These are phyloP conservation scores for Chaetoderma sp. DNA, from an alignment of 2,888 invertebrate species.

Conservation along the genomic window DNA sequence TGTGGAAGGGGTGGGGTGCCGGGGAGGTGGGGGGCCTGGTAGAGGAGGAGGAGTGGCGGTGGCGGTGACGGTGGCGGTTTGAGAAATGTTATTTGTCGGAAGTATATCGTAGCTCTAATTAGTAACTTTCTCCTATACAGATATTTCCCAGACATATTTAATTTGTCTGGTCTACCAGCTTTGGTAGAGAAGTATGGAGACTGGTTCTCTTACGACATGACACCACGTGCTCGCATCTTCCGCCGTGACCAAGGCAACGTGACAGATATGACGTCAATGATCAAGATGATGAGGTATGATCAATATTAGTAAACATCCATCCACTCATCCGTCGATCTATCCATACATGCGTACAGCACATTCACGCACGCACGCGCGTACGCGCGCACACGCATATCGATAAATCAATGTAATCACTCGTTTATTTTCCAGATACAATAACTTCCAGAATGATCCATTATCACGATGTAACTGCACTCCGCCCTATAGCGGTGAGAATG, in stretches of 20 bases:
- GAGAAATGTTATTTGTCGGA: too few relatives aligned
- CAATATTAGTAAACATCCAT: not conserved
- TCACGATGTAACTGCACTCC: constrained; percentile 78
- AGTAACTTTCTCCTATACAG: too few relatives aligned
- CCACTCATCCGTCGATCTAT: too few relatives aligned
- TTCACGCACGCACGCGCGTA: too few relatives aligned
- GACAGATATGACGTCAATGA: constrained; percentile 75
- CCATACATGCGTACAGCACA: too few relatives aligned
- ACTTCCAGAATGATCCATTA: constrained; percentile 78
- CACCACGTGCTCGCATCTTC: constrained; percentile 78
- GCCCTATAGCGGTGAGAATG: constrained; percentile 80
- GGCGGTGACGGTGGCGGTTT: too few relatives aligned
- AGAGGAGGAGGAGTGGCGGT: too few relatives aligned
- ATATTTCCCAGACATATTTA: constrained; percentile 76
- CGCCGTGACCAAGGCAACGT: constrained; percentile 75
- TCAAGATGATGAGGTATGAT: constrained; percentile 71
- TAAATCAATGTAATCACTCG: not conserved
- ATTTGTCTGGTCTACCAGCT: constrained; percentile 75
- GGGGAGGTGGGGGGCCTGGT: too few relatives aligned
- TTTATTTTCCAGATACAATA: constrained; percentile 75
- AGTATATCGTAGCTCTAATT: too few relatives aligned
- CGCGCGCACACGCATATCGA: too few relatives aligned
- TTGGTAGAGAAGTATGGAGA: constrained; percentile 73
- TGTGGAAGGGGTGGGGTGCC: too few relatives aligned
- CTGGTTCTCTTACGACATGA: constrained; percentile 77